Evolutionary conservation across 2,888 invertebrate species (phyloP).

Genomic region (Tiphia femorata): DNA sequence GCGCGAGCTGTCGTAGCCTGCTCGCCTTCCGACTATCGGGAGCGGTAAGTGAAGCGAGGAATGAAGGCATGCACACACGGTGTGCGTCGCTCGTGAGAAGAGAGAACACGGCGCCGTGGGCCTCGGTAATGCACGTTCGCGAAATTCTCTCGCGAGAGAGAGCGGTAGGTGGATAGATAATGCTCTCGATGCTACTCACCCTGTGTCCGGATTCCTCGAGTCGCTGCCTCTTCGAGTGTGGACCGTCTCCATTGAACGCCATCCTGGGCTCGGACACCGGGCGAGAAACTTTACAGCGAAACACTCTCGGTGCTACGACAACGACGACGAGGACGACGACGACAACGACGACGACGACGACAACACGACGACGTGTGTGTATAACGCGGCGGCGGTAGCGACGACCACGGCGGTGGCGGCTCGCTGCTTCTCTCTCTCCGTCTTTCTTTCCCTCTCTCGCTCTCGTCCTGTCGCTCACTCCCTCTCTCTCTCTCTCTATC

Average conservation of each 20-base stretch:
- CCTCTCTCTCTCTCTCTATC: conserved; percentile 8
- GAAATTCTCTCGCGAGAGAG: too few species aligned
- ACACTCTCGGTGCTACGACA: conserved; percentile 1
- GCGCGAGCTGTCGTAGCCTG: too few species aligned
- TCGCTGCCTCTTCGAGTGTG: conserved; percentile 69
- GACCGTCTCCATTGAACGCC: conserved; percentile 71
- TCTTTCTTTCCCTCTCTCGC: too few species aligned
- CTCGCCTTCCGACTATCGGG: not conserved
- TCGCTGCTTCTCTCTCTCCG: too few species aligned
- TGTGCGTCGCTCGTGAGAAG: not conserved
- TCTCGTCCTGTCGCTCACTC: conserved; percentile 12
- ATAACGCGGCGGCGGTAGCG: conserved; percentile 3
- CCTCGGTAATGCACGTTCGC: too few species aligned
- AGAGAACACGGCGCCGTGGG: too few species aligned
- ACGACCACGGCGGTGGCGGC: not conserved
- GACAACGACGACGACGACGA: not conserved
- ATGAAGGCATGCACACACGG: not conserved
- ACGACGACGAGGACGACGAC: conserved; percentile 1
- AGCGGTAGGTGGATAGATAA: too few species aligned
- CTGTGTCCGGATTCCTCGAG: conserved; percentile 67
- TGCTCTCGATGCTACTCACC: conserved; percentile 49
- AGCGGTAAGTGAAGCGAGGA: not conserved
- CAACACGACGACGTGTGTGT: not conserved
- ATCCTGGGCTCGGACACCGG: conserved; percentile 53
- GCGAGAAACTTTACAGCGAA: conserved; percentile 31